Conservation (phyloP, 2,113 vertebrate species). For the Lamprologus ornatipinnis region DNA sequence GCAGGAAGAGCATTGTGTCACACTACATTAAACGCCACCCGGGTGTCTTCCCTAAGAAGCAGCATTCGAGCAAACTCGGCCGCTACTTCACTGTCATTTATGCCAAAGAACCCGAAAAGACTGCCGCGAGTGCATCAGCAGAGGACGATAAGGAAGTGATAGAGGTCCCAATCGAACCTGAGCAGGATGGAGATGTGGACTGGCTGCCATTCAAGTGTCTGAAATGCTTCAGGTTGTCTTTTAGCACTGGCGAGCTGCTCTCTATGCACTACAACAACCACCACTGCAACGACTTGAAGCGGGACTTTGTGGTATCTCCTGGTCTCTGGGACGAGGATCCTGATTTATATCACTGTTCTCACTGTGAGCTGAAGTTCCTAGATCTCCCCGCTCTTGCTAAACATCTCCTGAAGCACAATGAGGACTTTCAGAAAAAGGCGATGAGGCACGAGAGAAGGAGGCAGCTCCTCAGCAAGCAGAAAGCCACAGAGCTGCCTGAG, state of each 20-base stretch:
- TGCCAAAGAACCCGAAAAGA: constrained; percentile 81
- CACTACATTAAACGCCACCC: constrained; percentile 99
- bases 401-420: constrained; percentile 90
- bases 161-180: constrained; percentile 75
- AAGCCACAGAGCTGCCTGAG: constrained; percentile 75
- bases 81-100: constrained; percentile 95
- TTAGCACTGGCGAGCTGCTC: constrained; percentile 83
- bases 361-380: constrained; percentile 88
- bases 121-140: constrained; percentile 7
- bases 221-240: constrained; percentile 91
- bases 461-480: constrained; percentile 89
- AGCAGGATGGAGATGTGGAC: constrained; percentile 76
- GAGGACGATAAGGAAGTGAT: constrained; percentile 61
- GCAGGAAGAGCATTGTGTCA: constrained; percentile 95
- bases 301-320: constrained; percentile 84
- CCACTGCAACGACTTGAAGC: constrained; percentile 89
- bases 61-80: constrained; percentile 89
- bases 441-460: constrained; percentile 86
- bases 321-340: constrained; percentile 64
- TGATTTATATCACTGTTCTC: constrained; percentile 87
- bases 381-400: constrained; percentile 79
- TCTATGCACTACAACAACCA: constrained; percentile 96
- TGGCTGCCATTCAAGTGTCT: constrained; percentile 93
- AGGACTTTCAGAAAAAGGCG: constrained; percentile 92
- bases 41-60: constrained; percentile 95